A percentile compares a stretch with the other conserved stretches of the same genome.
Conservation (phyloP, 92 coral and sea anemone species). For the Zoanthus gigantus region DNA sequence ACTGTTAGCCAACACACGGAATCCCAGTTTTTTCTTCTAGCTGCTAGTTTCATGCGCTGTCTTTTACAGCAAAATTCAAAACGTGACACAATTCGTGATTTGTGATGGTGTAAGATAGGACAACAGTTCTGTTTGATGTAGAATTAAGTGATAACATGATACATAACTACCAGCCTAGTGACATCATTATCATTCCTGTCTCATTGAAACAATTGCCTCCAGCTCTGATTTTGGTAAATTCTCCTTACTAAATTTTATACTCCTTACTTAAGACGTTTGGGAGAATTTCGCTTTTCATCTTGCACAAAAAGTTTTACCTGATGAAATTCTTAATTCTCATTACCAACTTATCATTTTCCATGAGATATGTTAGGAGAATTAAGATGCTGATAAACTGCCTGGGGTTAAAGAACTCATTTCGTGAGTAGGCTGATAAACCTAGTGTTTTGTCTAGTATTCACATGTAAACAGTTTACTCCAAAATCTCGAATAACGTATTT, state of each 20-base stretch:
- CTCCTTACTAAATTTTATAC: no score
- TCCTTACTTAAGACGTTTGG: no score
- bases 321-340: no score
- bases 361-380: no score
- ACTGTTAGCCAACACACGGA: no score
- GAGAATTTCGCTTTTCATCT: no score
- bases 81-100: background rate
- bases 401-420: conserved; percentile 27
- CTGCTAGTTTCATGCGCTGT: no score
- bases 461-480: background rate
- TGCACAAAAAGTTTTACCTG: no score
- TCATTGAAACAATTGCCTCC: conserved; percentile 9
- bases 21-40: no score
- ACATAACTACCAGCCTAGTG: background rate
- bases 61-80: no score
- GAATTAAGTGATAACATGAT: conserved; percentile 8
- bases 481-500: no score
- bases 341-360: background rate
- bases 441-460: background rate
- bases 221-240: background rate
- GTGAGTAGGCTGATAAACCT: background rate
- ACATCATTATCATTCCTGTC: background rate
- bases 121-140: background rate
- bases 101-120: background rate
- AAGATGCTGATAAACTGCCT: no score